These are phyloP conservation scores for Ceratina australensis DNA, from an alignment of 1,140 invertebrate species.

Conservation along the genomic window DNA sequence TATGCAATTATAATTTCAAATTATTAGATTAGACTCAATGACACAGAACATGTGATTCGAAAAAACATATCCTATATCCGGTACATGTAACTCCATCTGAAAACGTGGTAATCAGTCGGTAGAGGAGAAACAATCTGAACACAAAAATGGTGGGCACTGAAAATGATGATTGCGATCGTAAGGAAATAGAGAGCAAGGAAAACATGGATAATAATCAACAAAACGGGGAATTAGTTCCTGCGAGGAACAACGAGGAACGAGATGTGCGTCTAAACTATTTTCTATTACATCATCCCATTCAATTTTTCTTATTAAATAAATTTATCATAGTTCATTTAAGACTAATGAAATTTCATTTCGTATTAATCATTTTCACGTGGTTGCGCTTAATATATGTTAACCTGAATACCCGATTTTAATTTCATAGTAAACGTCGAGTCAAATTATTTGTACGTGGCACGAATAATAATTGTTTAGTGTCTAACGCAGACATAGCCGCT, in stretches of 20 bases:
- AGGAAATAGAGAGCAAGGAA: slow-evolving; percentile 48
- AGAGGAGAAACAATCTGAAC: slow-evolving; percentile 20
- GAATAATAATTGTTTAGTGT: no score
- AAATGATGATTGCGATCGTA: slow-evolving; percentile 50
- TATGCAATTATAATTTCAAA: no score
- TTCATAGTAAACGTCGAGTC: no score
- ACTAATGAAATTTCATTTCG: not conserved
- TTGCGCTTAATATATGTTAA: no score
- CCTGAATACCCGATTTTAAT: no score
- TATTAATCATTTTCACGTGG: no score
- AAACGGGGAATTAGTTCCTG: slow-evolving; percentile 62
- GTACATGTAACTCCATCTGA: slow-evolving; percentile 34
- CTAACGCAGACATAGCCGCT: no score
- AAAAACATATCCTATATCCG: no score
- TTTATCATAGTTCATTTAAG: slow-evolving; percentile 10
- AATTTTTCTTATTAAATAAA: slow-evolving; percentile 6
- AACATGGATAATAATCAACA: slow-evolving; percentile 61
- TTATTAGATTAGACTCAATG: no score
- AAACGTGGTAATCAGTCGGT: not conserved
- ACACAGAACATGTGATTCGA: no score
- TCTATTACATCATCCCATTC: slow-evolving; percentile 1
- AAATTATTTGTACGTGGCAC: no score
- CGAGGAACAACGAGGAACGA: slow-evolving; percentile 61
- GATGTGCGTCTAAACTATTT: slow-evolving; percentile 56
- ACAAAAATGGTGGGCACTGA: slow-evolving; percentile 57